These are phyloP conservation scores for Lontra canadensis DNA, from an alignment of 2,113 vertebrate genomes.

Conservation along the genomic window DNA sequence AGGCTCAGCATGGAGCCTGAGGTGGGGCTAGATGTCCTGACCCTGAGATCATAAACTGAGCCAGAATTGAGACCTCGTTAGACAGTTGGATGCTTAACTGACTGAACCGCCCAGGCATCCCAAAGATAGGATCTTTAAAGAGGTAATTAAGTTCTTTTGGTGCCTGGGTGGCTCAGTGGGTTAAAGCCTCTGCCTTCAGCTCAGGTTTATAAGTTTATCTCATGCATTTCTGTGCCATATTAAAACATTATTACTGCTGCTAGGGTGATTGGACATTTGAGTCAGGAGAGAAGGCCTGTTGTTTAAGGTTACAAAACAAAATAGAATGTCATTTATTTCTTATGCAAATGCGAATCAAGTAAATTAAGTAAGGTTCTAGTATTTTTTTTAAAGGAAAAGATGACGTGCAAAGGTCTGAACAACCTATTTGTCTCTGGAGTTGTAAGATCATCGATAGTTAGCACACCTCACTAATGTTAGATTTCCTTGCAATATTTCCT, in stretches of 20 bases:
- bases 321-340: neutral
- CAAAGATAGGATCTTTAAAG: neutral
- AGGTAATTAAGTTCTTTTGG: neutral
- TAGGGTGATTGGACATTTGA: neutral
- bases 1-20: neutral
- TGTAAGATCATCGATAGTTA: neutral
- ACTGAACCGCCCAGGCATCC: neutral
- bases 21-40: neutral
- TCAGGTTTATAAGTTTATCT: neutral
- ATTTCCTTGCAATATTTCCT: neutral
- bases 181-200: too few relatives aligned
- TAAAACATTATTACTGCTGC: neutral
- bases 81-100: neutral
- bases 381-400: neutral
- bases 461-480: neutral
- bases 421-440: neutral
- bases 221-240: neutral
- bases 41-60: neutral
- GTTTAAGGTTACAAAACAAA: neutral
- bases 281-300: neutral
- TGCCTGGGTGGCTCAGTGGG: too few relatives aligned
- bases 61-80: neutral
- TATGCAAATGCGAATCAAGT: neutral
- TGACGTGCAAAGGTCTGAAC: neutral
- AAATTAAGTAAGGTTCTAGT: neutral